Evolutionary conservation across 2,888 invertebrate species (phyloP).

Genomic region (Drosophila picticornis): DNA sequence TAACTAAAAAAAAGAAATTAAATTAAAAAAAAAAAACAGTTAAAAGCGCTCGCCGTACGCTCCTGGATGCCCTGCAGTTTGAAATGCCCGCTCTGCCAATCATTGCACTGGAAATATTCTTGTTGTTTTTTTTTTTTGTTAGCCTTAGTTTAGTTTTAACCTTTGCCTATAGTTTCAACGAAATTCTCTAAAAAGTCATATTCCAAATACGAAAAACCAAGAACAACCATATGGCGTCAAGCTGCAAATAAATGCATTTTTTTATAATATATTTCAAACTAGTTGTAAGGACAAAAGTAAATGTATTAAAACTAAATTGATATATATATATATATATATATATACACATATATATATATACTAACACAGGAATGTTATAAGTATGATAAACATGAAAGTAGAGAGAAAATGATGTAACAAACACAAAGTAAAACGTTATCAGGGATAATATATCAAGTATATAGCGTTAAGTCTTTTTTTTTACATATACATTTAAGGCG

Average conservation of each 20-base stretch:
- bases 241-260: slow-evolving; percentile 46
- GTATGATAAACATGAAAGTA: slow-evolving; percentile 50
- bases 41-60: background rate
- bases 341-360: background rate
- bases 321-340: background rate
- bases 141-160: slow-evolving; percentile 51
- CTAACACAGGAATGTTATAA: slow-evolving; percentile 57
- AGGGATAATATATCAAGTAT: slow-evolving; percentile 78
- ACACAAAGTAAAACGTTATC: slow-evolving; percentile 75
- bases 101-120: slow-evolving; percentile 45
- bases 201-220: slow-evolving; percentile 60
- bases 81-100: slow-evolving; percentile 19
- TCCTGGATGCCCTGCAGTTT: background rate
- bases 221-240: slow-evolving; percentile 53
- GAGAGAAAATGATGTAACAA: slow-evolving; percentile 51
- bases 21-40: background rate
- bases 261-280: slow-evolving; percentile 27
- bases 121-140: slow-evolving; percentile 51
- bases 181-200: slow-evolving; percentile 80
- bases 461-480: slow-evolving; percentile 66
- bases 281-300: slow-evolving; percentile 37
- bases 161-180: slow-evolving; percentile 41
- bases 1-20: background rate
- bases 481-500: slow-evolving; percentile 54
- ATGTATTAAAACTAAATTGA: slow-evolving; percentile 51